Base-by-base conservation (phyloP, 2,797 vertebrate genomes). In the Heteromormyrus szaboi region DNA sequence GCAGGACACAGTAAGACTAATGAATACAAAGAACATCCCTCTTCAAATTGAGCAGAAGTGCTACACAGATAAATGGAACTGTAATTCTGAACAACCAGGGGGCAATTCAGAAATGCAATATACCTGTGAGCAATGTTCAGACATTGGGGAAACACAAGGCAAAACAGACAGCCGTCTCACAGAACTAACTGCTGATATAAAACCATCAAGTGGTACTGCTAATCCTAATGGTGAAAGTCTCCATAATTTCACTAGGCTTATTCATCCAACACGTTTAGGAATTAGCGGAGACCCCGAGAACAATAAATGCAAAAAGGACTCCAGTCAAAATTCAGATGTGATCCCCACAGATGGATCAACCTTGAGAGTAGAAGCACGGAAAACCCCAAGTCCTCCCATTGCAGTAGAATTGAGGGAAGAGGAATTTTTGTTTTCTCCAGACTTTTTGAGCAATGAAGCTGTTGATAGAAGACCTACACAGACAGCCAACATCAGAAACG, bases 401-500 rank as follows among this genome's bases (percentile, higher is more conserved):
- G 33, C 44, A 46, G 41, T 68, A 12, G 87, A 88, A 50, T 37
- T 17, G 5, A 83, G 12, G 37, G 72, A 48, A 44, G 51, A 46
- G 17, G 14, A 56, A 44, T 81, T 33, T 88, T 17, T 84, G 53
- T 50, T 41, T 81, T 48, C 41, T 68, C 14, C 76, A 48, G 87
- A 88, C 11, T 86, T 76, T 33, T 88, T 91, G 88, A 85, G 87
- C 51, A 87, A 91, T 12, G 89, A 87, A 59, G 88, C 59, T 29
- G 91, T 65, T 91, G 89, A 91, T 22, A 88, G 91, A 11, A 90
- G 90, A 72, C 62, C 88, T 89, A 79, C 29, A n/a, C 85, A 85
- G 53, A 62, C 62, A 81, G 51, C 41, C n/a, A 51, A 44, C 53
- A 56, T 59, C 29, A 53, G 37, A 25, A 83, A 62, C 8, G 7